phyloP scores from a whole-genome alignment of 2,888 invertebrate species.

The Paralinhomoeus sp. region DNA sequence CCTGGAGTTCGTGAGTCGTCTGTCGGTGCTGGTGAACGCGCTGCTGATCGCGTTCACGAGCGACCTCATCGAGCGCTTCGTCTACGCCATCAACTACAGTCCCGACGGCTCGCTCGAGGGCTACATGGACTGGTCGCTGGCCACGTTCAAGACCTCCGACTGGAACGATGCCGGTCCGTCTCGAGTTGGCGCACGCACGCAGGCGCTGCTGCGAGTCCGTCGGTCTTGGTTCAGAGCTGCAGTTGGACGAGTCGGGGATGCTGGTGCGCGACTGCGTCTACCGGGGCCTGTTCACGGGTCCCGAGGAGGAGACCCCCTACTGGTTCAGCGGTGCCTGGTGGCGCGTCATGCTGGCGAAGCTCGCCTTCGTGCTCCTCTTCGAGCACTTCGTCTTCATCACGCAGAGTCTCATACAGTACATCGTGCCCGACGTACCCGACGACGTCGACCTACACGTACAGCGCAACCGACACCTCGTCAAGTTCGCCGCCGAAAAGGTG shows the following conservation, averaged over 20 bases:
- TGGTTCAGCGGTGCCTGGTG: conserved; percentile 1
- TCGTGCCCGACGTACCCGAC: conserved; percentile 2
- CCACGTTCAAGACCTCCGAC: neutral
- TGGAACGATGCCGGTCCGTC: neutral
- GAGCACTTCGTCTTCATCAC: conserved; percentile 3
- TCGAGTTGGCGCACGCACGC: no score
- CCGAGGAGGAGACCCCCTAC: no score
- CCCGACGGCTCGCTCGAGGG: conserved; percentile 29
- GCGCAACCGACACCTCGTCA: neutral
- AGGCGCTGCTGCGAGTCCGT: conserved; percentile 25
- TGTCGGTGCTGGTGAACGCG: conserved; percentile 73
- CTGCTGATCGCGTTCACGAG: conserved; percentile 90
- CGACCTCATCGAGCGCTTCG: conserved; percentile 75
- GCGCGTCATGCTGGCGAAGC: neutral
- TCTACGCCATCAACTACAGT: conserved; percentile 57
- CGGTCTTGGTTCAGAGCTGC: no score
- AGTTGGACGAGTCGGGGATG: no score
- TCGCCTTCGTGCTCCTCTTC: conserved; percentile 4
- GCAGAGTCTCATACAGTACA: neutral
- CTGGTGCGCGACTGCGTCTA: no score
- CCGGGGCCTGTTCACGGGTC: no score
- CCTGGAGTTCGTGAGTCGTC: conserved; percentile 63
- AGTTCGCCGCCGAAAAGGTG: neutral
- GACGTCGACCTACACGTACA: neutral
- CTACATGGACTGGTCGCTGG: neutral